Evolutionary conservation across 2,888 invertebrate species (phyloP).

Genomic region (Sycophila texana): DNA sequence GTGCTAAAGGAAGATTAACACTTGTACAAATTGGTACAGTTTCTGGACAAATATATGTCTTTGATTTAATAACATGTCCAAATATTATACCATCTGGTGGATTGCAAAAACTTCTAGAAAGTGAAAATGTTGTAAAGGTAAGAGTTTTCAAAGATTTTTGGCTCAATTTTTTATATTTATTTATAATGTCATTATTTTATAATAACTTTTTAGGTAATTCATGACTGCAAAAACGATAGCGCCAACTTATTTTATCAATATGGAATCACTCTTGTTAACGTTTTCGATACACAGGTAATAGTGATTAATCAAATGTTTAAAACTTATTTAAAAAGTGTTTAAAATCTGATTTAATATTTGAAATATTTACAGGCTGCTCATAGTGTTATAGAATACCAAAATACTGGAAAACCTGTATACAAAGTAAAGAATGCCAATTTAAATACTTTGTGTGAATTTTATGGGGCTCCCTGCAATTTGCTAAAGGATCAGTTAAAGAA

Average conservation of each 20-base stretch:
- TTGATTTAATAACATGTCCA: conserved; percentile 91
- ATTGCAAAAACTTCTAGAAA: conserved; percentile 87
- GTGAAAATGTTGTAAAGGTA: conserved; percentile 88
- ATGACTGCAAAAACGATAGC: conserved; percentile 94
- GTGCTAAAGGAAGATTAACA: conserved; percentile 91
- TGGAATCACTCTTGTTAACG: conserved; percentile 87
- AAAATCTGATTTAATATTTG: background rate
- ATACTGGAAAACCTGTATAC: conserved; percentile 92
- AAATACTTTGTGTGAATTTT: conserved; percentile 92
- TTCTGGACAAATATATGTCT: conserved; percentile 89
- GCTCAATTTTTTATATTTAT: conserved; percentile 6
- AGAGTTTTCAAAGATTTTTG: conserved; percentile 49
- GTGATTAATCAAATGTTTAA: background rate
- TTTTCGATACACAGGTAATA: conserved; percentile 91
- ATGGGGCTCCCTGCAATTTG: conserved; percentile 91
- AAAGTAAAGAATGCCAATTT: conserved; percentile 95
- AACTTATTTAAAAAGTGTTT: background rate
- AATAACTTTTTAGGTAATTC: conserved; percentile 81
- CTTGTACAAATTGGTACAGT: conserved; percentile 90
- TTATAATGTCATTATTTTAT: conserved; percentile 1
- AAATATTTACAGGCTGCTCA: conserved; percentile 83
- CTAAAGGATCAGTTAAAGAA: conserved; percentile 93
- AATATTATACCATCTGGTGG: conserved; percentile 87
- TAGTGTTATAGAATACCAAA: conserved; percentile 92
- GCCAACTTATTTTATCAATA: conserved; percentile 91